Evolutionary conservation across 2,888 invertebrate genomes (phyloP).

Genomic region (Hoplodrina blanda): DNA sequence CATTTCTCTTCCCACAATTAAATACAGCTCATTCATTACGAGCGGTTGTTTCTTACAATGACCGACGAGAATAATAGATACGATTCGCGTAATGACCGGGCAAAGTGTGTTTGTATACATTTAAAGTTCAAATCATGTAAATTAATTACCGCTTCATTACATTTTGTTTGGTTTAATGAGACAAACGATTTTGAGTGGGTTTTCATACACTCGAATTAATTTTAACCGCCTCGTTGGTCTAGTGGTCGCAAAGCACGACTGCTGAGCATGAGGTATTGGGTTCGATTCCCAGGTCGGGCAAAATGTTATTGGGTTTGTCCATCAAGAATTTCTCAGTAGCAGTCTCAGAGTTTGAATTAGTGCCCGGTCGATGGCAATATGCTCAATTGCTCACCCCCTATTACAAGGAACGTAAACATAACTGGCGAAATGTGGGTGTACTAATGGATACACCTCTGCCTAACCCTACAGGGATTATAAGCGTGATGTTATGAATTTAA

Average conservation of each 20-base stretch:
- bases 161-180: constrained; percentile 15
- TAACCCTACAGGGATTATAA: no score
- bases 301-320: no score
- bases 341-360: no score
- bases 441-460: no score
- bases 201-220: background rate
- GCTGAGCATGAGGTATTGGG: no score
- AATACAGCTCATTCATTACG: constrained; percentile 27
- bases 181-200: background rate
- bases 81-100: constrained; percentile 34
- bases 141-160: constrained; percentile 33
- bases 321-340: no score
- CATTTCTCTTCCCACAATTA: constrained; percentile 9
- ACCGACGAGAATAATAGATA: constrained; percentile 32
- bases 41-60: constrained; percentile 31
- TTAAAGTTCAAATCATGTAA: constrained; percentile 28
- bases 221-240: background rate
- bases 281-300: no score
- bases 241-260: background rate
- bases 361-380: no score
- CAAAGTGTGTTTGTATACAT: constrained; percentile 30
- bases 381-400: no score
- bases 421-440: no score
- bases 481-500: no score
- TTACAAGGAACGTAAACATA: no score